phyloP scores from a whole-genome alignment of 2,113 vertebrate species.

The Etheostoma spectabile region DNA sequence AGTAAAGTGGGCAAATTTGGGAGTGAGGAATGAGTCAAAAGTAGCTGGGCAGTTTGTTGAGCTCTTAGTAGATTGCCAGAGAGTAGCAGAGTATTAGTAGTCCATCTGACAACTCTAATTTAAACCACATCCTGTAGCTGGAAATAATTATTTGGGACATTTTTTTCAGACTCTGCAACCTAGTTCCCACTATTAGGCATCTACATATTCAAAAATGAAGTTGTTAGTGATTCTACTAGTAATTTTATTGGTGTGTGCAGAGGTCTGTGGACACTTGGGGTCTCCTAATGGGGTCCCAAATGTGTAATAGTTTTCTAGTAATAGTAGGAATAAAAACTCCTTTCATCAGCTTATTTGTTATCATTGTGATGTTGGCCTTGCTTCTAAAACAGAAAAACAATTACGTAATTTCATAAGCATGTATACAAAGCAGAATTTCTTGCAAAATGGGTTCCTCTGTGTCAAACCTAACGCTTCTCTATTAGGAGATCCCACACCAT shows the following conservation, averaged over 20 bases:
- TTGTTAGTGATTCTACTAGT: not conserved
- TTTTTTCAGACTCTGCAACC: slow-evolving; percentile 24
- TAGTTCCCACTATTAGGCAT: not conserved
- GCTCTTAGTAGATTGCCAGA: slow-evolving; percentile 18
- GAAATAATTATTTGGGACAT: slow-evolving; percentile 52
- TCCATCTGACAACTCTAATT: slow-evolving; percentile 64
- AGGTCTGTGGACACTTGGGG: not conserved
- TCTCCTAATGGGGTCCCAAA: not conserved
- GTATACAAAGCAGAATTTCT: not conserved
- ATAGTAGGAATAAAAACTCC: not conserved
- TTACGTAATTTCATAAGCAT: not conserved
- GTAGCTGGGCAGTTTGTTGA: slow-evolving; percentile 8
- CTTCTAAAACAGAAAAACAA: not conserved
- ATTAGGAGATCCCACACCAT: not conserved
- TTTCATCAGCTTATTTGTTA: not conserved
- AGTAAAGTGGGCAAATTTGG: slow-evolving; percentile 3
- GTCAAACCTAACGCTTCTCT: not conserved
- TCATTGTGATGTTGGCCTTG: not conserved
- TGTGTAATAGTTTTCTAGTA: not conserved
- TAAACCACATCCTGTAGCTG: slow-evolving; percentile 51
- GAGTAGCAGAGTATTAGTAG: slow-evolving; percentile 41
- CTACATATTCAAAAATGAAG: not conserved
- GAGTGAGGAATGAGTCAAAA: not conserved
- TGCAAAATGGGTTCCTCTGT: not conserved
- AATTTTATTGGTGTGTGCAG: not conserved